A percentile compares a stretch with the other conserved stretches of the same genome.
These are phyloP conservation scores for Drosophila bifasciata DNA, from an alignment of 1,140 invertebrate genomes.

Conservation along the genomic window DNA sequence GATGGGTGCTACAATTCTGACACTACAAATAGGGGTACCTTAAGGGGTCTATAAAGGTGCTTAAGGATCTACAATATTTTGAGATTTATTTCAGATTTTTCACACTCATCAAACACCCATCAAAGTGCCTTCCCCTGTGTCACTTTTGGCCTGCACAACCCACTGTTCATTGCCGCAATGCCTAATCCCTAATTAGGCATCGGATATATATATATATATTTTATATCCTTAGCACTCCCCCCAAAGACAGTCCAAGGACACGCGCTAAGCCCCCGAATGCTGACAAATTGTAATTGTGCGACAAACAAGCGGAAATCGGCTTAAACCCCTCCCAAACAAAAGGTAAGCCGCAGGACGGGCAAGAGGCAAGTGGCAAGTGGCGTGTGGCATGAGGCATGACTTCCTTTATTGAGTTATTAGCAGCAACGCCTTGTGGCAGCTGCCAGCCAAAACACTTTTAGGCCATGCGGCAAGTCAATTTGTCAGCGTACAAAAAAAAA, in stretches of 20 bases:
- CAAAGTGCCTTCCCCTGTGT: too few species aligned
- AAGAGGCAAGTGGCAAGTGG: neutral
- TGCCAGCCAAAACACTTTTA: conserved; percentile 14
- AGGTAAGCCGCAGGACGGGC: conserved; percentile 13
- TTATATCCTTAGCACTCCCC: conserved; percentile 13
- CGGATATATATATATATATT: conserved; percentile 50
- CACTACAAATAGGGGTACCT: neutral
- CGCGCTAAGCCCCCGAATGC: conserved; percentile 40
- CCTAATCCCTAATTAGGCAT: conserved; percentile 73
- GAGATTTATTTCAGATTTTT: too few species aligned
- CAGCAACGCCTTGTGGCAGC: conserved; percentile 17
- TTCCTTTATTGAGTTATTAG: conserved; percentile 78
- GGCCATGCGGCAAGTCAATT: conserved; percentile 61
- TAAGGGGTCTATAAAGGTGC: too few species aligned
- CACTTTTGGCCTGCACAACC: neutral
- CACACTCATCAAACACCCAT: neutral
- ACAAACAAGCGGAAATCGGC: conserved; percentile 80
- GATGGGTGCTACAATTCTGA: neutral
- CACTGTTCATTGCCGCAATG: conserved; percentile 15
- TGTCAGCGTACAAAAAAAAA: conserved; percentile 34
- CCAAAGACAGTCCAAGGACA: conserved; percentile 31
- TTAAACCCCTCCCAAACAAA: conserved; percentile 51
- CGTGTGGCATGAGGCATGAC: conserved; percentile 12
- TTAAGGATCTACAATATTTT: too few species aligned
- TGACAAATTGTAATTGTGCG: conserved; percentile 82